Conservation (phyloP, 2,888 invertebrate genomes). For the Prosopocoilus inquinatus region DNA sequence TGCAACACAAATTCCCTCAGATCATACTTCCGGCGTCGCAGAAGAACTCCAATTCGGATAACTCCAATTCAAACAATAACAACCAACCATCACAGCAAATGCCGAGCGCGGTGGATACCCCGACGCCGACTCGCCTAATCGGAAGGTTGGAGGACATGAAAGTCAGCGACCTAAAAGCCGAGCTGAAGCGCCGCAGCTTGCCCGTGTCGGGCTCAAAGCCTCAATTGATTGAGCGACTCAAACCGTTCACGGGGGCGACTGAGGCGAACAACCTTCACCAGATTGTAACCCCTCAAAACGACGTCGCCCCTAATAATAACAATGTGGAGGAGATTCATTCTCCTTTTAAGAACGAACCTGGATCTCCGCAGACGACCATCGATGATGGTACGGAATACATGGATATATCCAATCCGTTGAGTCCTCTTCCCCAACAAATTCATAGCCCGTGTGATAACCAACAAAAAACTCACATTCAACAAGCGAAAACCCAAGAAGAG, state of each 20-base stretch:
- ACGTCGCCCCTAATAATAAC: conserved; percentile 35
- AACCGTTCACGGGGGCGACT: conserved; percentile 61
- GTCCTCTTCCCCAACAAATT: conserved; percentile 43
- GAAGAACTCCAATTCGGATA: conserved; percentile 53
- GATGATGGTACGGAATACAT: conserved; percentile 41
- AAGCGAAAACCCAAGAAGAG: conserved; percentile 53
- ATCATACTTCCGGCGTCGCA: conserved; percentile 75
- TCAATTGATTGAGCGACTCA: conserved; percentile 87
- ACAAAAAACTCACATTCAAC: conserved; percentile 17
- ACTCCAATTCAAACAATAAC: conserved; percentile 25
- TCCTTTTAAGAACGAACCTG: conserved; percentile 51
- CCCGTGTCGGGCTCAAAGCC: conserved; percentile 97
- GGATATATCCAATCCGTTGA: conserved; percentile 53
- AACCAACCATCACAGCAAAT: conserved; percentile 48
- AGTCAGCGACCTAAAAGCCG: conserved; percentile 91
- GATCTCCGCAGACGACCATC: conserved; percentile 39
- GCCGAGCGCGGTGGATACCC: conserved; percentile 48
- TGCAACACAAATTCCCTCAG: conserved; percentile 80
- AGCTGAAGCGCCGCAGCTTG: conserved; percentile 88
- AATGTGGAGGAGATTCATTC: conserved; percentile 44
- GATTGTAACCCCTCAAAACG: conserved; percentile 22
- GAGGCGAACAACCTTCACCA: conserved; percentile 34
- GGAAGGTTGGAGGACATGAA: conserved; percentile 92
- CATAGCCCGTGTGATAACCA: conserved; percentile 19
- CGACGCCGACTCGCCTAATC: conserved; percentile 48